Conservation (phyloP, 2,888 invertebrate genomes). For the Limulus polyphemus region DNA sequence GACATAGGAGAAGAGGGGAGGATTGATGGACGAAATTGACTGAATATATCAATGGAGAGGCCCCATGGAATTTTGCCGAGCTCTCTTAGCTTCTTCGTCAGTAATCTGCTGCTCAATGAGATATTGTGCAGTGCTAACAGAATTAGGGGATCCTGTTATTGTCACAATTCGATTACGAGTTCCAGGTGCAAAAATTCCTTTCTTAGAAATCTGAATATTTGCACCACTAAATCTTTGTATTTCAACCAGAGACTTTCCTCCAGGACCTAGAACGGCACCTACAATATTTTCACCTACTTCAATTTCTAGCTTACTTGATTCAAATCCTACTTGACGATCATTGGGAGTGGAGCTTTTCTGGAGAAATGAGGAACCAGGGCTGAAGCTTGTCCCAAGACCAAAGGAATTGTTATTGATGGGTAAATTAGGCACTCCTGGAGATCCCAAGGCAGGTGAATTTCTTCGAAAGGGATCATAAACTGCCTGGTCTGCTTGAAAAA, state of each 20-base stretch:
- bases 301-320: conserved; percentile 53
- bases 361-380: conserved; percentile 32
- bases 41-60: conserved; percentile 4
- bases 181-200: conserved; percentile 92
- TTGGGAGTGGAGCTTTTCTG: conserved; percentile 31
- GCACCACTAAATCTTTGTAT: conserved; percentile 94
- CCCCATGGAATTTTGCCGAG: conserved; percentile 52
- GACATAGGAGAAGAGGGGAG: too few relatives aligned
- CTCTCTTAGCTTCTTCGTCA: conserved; percentile 89
- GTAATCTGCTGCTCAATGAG: conserved; percentile 92
- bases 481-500: conserved; percentile 19
- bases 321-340: conserved; percentile 22
- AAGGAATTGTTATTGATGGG: conserved; percentile 66
- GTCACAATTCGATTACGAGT: conserved; percentile 94
- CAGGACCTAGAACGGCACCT: conserved; percentile 93
- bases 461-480: conserved; percentile 28
- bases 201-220: conserved; percentile 96
- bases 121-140: conserved; percentile 83
- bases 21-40: too few relatives aligned
- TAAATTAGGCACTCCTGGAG: conserved; percentile 37
- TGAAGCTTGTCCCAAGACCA: conserved; percentile 53
- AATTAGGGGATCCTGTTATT: conserved; percentile 75
- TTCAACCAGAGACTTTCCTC: conserved; percentile 89
- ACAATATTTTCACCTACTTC: conserved; percentile 90
- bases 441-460: conserved; percentile 29